phyloP scores from a whole-genome alignment of 1,140 invertebrate species.

The Drosophila asahinai region DNA sequence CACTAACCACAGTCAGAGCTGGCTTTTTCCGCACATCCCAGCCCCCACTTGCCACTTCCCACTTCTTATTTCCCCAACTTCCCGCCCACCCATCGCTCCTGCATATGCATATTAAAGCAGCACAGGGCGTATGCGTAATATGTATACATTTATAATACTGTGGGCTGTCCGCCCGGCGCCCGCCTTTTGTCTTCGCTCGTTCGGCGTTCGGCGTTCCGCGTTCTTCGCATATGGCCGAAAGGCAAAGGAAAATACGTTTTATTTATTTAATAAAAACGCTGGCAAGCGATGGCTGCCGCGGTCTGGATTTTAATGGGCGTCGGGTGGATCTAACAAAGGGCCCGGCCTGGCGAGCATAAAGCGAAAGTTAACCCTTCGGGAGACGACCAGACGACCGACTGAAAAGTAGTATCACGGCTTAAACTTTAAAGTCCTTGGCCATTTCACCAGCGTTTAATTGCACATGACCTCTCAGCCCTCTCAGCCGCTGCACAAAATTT shows the following conservation, averaged over 20 bases:
- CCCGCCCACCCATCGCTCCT: slow-evolving; percentile 12
- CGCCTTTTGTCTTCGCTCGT: slow-evolving; percentile 59
- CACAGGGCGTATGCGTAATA: slow-evolving; percentile 67
- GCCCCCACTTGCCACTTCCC: slow-evolving; percentile 1
- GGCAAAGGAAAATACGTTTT: slow-evolving; percentile 70
- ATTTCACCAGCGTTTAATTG: slow-evolving; percentile 32
- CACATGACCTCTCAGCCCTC: slow-evolving; percentile 6
- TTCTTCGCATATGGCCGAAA: slow-evolving; percentile 54
- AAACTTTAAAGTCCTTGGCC: slow-evolving; percentile 30
- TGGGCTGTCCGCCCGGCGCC: slow-evolving; percentile 20
- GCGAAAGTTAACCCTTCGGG: slow-evolving; percentile 32
- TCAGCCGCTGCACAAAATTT: slow-evolving; percentile 18
- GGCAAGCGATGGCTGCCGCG: slow-evolving; percentile 17
- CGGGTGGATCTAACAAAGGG: slow-evolving; percentile 33
- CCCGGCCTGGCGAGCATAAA: slow-evolving; percentile 7
- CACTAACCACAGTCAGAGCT: slow-evolving; percentile 50
- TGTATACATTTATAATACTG: slow-evolving; percentile 55
- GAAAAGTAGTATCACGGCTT: neutral
- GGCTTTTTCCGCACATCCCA: slow-evolving; percentile 10
- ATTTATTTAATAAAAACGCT: slow-evolving; percentile 74
- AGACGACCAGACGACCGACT: neutral
- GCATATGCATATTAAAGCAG: slow-evolving; percentile 79
- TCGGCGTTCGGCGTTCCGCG: slow-evolving; percentile 10
- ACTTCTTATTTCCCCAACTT: neutral
- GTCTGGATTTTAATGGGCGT: slow-evolving; percentile 36